phyloP scores from a whole-genome alignment of 2,888 invertebrate genomes.

The Aleiodes testaceus region DNA sequence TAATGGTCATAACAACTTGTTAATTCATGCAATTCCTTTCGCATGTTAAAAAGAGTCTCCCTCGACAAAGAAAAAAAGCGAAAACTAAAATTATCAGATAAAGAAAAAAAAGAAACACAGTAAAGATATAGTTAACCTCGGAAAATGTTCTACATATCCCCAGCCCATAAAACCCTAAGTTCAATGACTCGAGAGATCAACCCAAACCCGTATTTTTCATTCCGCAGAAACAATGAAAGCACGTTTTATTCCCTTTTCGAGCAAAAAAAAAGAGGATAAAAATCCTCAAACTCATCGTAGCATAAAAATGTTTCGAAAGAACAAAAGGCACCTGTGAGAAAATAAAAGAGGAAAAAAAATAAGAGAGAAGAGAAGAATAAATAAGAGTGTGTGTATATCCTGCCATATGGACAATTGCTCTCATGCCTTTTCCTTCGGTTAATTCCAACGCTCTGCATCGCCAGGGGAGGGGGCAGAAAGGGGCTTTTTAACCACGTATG shows the following conservation, averaged over 20 bases:
- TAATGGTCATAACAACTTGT: constrained; percentile 31
- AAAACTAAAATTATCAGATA: too few species aligned
- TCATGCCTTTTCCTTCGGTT: constrained; percentile 29
- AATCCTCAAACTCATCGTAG: too few species aligned
- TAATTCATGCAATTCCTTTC: constrained; percentile 33
- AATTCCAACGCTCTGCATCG: constrained; percentile 15
- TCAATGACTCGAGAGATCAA: too few species aligned
- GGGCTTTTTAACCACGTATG: constrained; percentile 4
- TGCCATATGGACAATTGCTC: constrained; percentile 33
- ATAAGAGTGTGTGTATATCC: constrained; percentile 23
- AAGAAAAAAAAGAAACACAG: too few species aligned
- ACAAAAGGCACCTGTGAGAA: constrained; percentile 32
- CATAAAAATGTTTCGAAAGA: constrained; percentile 13
- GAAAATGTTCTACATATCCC: too few species aligned
- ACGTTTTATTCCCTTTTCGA: too few species aligned
- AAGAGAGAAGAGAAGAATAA: constrained; percentile 17
- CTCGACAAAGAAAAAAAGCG: too few species aligned
- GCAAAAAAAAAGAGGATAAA: too few species aligned
- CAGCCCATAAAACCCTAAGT: too few species aligned
- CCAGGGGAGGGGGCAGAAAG: neutral
- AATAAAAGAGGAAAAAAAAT: constrained; percentile 13
- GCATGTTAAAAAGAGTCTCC: neutral
- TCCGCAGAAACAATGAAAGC: too few species aligned
- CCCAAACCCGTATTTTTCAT: too few species aligned
- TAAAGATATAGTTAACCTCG: too few species aligned